A percentile compares a stretch with the other conserved stretches of the same genome.
phyloP scores from a whole-genome alignment of 2,797 vertebrate species.

The Alectoris magna region DNA sequence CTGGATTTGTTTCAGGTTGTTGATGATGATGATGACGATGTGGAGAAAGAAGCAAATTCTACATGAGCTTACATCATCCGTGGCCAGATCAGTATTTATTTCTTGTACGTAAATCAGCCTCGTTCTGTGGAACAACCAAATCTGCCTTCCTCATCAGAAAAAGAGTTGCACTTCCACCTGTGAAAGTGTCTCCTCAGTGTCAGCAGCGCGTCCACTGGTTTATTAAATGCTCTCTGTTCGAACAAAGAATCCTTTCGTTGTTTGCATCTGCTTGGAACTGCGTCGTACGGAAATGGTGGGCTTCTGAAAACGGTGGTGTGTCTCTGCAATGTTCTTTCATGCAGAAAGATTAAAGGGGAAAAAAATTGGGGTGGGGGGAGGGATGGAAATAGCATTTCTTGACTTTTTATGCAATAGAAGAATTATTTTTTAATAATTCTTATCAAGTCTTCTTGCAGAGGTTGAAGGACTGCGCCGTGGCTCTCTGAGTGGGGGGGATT shows the following conservation, averaged over 20 bases:
- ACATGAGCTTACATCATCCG: constrained; percentile 58
- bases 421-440: not conserved
- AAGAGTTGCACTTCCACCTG: not conserved
- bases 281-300: not conserved
- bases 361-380: too few relatives aligned
- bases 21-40: constrained; percentile 75
- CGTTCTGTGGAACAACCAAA: constrained; percentile 50
- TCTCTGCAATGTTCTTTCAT: not conserved
- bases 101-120: not conserved
- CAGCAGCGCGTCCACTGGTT: not conserved
- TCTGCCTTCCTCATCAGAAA: constrained; percentile 17
- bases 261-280: not conserved
- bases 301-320: not conserved
- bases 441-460: too few relatives aligned
- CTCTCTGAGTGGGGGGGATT: not conserved
- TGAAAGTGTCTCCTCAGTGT: not conserved
- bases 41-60: constrained; percentile 77
- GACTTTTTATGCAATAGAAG: not conserved
- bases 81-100: constrained; percentile 22
- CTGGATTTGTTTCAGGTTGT: constrained; percentile 76
- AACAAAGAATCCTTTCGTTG: not conserved
- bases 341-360: not conserved
- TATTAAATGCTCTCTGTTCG: constrained; percentile 23
- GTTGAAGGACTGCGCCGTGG: not conserved
- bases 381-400: not conserved